phyloP scores from a whole-genome alignment of 2,888 invertebrate genomes.

The Monoplex corrugatus region DNA sequence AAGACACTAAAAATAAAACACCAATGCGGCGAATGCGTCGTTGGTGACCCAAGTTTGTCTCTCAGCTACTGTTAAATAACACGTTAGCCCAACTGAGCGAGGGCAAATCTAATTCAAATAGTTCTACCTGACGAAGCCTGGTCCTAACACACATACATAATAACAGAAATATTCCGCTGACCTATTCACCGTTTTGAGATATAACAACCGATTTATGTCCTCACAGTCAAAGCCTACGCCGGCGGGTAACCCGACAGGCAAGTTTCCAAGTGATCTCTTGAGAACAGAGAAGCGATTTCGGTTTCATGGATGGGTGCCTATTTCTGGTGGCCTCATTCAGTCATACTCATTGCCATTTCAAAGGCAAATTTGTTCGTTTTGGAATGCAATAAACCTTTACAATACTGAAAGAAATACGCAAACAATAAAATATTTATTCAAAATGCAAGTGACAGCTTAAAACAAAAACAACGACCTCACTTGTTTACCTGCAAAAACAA shows the following conservation, averaged over 20 bases:
- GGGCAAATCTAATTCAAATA: no score
- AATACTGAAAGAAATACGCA: no score
- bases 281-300: neutral
- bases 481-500: conserved; percentile 28
- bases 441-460: neutral
- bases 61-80: no score
- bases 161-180: neutral
- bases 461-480: neutral
- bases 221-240: neutral
- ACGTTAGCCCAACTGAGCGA: no score
- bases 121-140: no score
- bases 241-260: conserved; percentile 32
- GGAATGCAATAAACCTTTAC: no score
- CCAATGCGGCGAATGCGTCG: no score
- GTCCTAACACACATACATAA: neutral
- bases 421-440: neutral
- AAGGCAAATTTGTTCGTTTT: no score
- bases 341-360: no score
- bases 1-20: no score
- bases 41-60: no score
- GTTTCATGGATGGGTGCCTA: neutral
- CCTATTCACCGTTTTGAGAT: neutral
- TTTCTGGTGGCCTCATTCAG: no score
- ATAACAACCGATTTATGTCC: neutral
- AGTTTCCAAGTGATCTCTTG: conserved; percentile 8